phyloP scores from a whole-genome alignment of 2,797 vertebrate species.

The Lagorchestes hirsutus region DNA sequence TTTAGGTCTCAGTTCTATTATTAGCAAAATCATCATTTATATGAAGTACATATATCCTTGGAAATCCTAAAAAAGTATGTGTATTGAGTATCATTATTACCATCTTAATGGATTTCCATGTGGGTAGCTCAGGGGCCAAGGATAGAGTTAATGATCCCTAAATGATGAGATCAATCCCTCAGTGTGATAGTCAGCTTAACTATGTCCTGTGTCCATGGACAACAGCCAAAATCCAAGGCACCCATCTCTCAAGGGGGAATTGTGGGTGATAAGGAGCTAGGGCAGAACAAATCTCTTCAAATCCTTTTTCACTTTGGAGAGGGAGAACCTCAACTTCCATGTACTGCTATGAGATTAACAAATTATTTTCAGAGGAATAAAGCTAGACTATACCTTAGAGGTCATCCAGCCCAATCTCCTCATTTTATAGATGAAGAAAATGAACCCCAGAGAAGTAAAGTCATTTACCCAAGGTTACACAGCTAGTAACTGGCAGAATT shows the following conservation, averaged over 20 bases:
- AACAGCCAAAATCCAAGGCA: neutral
- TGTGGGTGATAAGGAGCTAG: neutral
- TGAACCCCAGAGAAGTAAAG: neutral
- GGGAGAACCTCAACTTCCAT: neutral
- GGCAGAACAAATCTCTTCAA: neutral
- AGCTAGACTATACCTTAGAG: neutral
- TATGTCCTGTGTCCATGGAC: neutral
- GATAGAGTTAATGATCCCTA: neutral
- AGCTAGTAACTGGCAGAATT: neutral
- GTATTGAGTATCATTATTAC: neutral
- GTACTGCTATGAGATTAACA: neutral
- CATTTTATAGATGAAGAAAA: neutral
- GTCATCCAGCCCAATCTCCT: neutral
- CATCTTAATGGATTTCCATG: neutral
- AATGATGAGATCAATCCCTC: neutral
- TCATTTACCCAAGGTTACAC: neutral
- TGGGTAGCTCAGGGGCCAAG: neutral
- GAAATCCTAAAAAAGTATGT: neutral
- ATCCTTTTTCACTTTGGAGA: neutral
- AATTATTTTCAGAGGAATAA: neutral
- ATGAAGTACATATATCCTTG: neutral
- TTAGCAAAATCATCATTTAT: neutral
- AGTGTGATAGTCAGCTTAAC: neutral
- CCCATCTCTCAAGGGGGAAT: neutral
- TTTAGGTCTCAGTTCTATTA: neutral